Base-by-base conservation (phyloP, 2,888 invertebrate genomes). In the Polia nebulosa region DNA sequence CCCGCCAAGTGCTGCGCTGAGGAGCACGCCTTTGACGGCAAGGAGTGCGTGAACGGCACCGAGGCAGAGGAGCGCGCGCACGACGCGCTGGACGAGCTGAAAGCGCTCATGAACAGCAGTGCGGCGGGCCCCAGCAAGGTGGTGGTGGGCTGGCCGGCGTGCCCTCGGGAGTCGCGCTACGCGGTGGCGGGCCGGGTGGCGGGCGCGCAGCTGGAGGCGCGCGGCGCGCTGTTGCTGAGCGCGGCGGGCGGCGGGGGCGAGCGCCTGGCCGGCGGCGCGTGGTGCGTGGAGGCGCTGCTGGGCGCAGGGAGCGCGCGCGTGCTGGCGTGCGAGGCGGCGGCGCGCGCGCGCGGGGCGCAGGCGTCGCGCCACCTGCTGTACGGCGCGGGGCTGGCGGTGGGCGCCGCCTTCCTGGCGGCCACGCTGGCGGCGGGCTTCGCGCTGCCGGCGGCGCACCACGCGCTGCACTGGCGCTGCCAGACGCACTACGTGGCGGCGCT, bases 381-480 rank as follows among this genome's bases (percentile, higher is more conserved):
- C 89, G 97, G 98, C 71, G 96, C 97, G 67, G 97, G 97, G 72
- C 96, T 98, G 89, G 97, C 98, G 68, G 96, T 98, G 84, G 98
- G 98, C 84, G 98, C 97, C 4, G 96, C 97, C 75, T 98, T 98
- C 95, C 95, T 98, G 90, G 97, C 97, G 47, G 97, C 98, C 22
- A 98, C 98, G 61, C 93, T 98, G 87, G 97, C 97, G 53, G 97
- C 98, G 15, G 97, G 98, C 22, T 97, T 97, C 87, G 96, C 98
- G 83, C 96, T 98, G 90, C 98, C 98, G 61, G 97, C 97, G 80
- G 97, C 98, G 84, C 97, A 98, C 94, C 98, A 98, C 95, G 98
- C 98, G 78, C 96, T 98, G 85, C 98, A 98, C 93, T 98, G 98
- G 98, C 96, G 98, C 87, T 98, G 98, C 90, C 98, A 98, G 95